These are phyloP conservation scores for Nothoprocta perdicaria DNA, from an alignment of 2,113 vertebrate species.

Conservation along the genomic window DNA sequence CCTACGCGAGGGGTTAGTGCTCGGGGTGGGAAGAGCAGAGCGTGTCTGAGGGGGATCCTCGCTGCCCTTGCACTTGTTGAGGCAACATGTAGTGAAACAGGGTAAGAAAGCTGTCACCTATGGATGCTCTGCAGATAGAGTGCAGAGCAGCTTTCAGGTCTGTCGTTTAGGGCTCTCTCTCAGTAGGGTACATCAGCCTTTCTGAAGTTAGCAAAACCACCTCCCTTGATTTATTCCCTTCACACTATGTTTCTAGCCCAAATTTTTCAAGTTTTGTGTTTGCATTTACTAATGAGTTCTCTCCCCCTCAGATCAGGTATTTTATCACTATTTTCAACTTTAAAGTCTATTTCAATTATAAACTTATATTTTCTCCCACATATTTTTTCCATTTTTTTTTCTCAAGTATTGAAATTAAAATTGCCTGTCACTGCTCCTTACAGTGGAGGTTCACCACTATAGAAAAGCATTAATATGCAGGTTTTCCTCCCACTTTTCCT, in stretches of 20 bases:
- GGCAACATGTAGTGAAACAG: background rate
- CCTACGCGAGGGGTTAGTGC: background rate
- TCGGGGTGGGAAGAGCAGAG: background rate
- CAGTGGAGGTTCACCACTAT: background rate
- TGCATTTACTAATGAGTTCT: constrained; percentile 41
- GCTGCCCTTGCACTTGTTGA: constrained; percentile 3
- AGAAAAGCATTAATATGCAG: background rate
- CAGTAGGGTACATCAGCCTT: constrained; percentile 4
- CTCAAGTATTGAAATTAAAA: background rate
- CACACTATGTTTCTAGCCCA: background rate
- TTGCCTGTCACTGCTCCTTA: background rate
- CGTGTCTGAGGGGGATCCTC: background rate
- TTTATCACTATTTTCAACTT: constrained; percentile 18
- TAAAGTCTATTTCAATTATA: constrained; percentile 43
- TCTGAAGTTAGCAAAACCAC: constrained; percentile 29
- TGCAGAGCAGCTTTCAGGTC: background rate
- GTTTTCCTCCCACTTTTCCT: background rate
- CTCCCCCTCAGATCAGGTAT: constrained; percentile 15
- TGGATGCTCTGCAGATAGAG: background rate
- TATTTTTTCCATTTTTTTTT: background rate
- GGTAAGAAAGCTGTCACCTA: background rate
- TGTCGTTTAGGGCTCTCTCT: constrained; percentile 18
- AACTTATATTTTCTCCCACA: background rate
- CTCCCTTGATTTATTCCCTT: constrained; percentile 56
- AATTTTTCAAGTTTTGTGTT: constrained; percentile 44